Evolutionary conservation across 2,888 invertebrate species (phyloP), one percentile per base, ranked within the genome.

Genomic region (Eulithis testata): DNA sequence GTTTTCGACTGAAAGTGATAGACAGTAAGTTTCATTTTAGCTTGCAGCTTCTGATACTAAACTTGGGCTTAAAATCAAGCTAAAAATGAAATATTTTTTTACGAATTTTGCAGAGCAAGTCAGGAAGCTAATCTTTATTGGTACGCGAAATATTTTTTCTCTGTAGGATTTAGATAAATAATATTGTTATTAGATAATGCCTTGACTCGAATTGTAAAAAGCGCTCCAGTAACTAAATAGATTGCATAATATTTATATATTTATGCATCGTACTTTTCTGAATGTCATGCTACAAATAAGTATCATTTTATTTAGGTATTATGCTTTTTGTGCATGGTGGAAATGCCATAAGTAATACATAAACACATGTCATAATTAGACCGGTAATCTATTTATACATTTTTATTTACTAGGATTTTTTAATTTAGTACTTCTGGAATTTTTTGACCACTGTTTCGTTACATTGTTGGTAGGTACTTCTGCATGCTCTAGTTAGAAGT

Each of bases 1-100:
- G 79, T 97, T 97, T 79, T 96, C 96, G 0, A 96, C 96, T 60
- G 96, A 96, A 78, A 95, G 95, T 61, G 96, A 96, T 70, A 95
- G 86, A 79, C 92, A 88, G 93, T 93, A 81, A 90, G 94, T 75
- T 77, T 37, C 11, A 53, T 64, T 64, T 66, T 63, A 43, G 60
- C 62, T 63, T 62, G 50, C 47, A 45, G 40, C 61, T 55, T 67
- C 55, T 40, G 51, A 61, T 43, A 47, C 63, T 55, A 12, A 21
- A 37, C 40, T 40, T 53, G 9, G 4, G 68, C 63, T 71, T 72
- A 74, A 68, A 71, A 63, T 57, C 56, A 52, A 63, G 68, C 63
- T 71, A 72, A 74, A 68, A 71, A 60, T 57, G 60, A 53, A 63
- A 63, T 66, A 66, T 70, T 72, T 51, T 75, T 81, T 80, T 74